Conservation (phyloP, 2,113 vertebrate species). For the Cavia aperea region DNA sequence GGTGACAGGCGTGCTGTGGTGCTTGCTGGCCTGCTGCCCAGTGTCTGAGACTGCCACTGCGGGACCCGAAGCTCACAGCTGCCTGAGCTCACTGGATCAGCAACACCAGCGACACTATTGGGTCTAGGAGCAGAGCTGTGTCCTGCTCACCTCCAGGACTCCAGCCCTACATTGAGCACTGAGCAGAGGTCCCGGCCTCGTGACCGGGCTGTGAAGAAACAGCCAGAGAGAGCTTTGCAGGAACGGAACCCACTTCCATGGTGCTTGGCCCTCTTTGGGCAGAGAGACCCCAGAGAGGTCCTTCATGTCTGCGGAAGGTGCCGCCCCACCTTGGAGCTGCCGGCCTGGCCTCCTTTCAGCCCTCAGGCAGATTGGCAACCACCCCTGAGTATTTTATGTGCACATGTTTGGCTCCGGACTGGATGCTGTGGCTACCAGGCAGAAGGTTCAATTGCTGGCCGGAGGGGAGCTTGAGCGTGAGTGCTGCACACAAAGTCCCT, state of each 20-base stretch:
- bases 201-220: not conserved
- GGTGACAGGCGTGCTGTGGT: not conserved
- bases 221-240: not conserved
- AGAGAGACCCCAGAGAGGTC: not conserved
- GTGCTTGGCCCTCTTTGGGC: not conserved
- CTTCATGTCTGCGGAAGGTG: not conserved
- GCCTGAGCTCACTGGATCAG: conserved; percentile 3
- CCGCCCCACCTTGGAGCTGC: not conserved
- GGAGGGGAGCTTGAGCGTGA: not conserved
- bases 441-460: not conserved
- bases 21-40: not conserved
- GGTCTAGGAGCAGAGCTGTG: not conserved
- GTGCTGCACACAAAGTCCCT: not conserved
- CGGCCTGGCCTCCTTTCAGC: not conserved
- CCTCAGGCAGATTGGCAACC: not conserved
- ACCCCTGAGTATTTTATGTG: not conserved
- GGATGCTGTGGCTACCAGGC: not conserved
- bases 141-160: conserved; percentile 44
- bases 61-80: not conserved
- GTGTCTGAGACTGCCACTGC: not conserved
- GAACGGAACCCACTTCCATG: not conserved
- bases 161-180: not conserved
- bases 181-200: not conserved
- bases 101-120: not conserved
- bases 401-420: conserved; percentile 6